Percentiles rank a stretch among this genome's conserved stretches.
Conservation (phyloP, 2,113 vertebrate genomes). For the Rafetus swinhoei region DNA sequence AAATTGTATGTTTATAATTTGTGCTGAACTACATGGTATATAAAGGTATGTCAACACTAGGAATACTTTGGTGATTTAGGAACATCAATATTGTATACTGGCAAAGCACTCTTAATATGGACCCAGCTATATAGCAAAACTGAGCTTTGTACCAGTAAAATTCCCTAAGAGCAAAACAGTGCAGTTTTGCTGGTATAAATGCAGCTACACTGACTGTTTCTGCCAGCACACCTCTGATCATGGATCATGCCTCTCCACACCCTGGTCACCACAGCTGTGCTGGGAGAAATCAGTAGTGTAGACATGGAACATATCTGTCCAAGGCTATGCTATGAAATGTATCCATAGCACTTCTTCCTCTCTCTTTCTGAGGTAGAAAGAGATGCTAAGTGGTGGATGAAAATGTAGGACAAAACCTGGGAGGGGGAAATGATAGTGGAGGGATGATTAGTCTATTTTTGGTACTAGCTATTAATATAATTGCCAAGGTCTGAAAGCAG, state of each 20-base stretch:
- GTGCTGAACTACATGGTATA: not conserved
- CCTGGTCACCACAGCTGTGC: not conserved
- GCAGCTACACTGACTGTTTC: not conserved
- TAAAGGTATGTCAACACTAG: not conserved
- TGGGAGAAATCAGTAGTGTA: not conserved
- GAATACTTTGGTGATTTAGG: not conserved
- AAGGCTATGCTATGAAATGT: not conserved
- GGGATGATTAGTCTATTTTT: not conserved
- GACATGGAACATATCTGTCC: not conserved
- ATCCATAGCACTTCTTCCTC: not conserved
- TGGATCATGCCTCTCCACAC: not conserved
- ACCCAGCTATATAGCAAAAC: not conserved
- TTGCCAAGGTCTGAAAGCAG: not conserved
- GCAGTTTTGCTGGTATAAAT: not conserved
- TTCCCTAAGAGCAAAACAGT: not conserved
- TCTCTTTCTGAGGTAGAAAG: not conserved
- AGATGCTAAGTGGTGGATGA: not conserved
- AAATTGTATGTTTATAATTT: not conserved
- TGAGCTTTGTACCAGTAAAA: not conserved
- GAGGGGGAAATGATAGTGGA: not conserved
- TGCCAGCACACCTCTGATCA: not conserved
- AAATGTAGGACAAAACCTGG: not conserved
- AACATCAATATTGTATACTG: not conserved
- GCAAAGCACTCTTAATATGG: not conserved
- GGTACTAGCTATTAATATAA: not conserved